phyloP scores from a whole-genome alignment of 2,113 vertebrate species.

The Actenoides lindsayi region DNA sequence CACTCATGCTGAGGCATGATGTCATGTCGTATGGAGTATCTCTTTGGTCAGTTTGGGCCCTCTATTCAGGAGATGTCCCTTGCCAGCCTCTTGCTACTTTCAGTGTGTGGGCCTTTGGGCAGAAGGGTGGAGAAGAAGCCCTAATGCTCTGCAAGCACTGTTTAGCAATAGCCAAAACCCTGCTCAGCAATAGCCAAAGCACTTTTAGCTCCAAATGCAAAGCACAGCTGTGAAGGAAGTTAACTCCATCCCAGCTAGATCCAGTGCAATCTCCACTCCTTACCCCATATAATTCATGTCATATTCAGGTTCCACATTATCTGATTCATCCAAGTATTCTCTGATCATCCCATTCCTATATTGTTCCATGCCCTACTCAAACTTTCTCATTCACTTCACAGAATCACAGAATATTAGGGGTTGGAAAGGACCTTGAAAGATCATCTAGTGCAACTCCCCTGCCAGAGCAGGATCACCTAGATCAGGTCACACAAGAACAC shows the following conservation, averaged over 20 bases:
- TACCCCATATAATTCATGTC: neutral
- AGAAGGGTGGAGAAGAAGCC: neutral
- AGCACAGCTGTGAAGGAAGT: neutral
- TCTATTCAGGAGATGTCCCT: fast-evolving
- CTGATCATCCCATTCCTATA: neutral
- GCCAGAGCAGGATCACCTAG: no score
- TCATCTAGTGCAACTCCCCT: no score
- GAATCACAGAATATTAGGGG: no score
- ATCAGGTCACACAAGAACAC: no score
- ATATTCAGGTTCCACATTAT: neutral
- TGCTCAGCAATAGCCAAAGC: neutral
- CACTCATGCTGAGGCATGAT: fast-evolving
- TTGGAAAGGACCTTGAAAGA: no score
- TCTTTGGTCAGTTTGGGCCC: neutral
- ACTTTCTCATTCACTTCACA: neutral
- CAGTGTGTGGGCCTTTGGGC: fast-evolving
- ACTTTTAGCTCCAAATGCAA: neutral
- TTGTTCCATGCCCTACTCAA: neutral
- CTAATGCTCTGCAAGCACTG: neutral
- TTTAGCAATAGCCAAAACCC: neutral
- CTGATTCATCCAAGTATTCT: neutral
- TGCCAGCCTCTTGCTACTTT: neutral
- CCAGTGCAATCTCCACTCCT: neutral
- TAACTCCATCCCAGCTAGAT: neutral
- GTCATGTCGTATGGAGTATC: fast-evolving